Base-by-base conservation (phyloP, 1,140 invertebrate species). In the Arctopsyche grandis region DNA sequence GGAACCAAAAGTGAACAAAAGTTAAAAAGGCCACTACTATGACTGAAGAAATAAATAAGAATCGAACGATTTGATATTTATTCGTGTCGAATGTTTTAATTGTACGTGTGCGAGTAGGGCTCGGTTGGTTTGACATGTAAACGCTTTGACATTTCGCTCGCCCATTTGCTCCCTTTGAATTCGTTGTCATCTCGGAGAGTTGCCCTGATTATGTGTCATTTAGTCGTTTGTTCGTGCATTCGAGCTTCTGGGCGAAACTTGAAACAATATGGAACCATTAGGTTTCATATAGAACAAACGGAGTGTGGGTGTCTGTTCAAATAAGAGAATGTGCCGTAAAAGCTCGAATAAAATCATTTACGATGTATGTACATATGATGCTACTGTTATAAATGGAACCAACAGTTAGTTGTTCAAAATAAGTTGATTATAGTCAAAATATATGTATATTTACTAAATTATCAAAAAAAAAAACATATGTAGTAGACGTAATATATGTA, bases 131-230 rank as follows among this genome's bases (percentile, higher is more conserved):
- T 1, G 19, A 38, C 7, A 16, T 21, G 56, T 60, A 60, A 19
- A 60, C 56, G 56, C 56, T 60, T 60, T 60, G 56, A 60, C 56
- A 60, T 60, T 60, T 60, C 16, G 21, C n/a, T 21, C 56, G 56
- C 56, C 9, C n/a, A 9, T 60, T 60, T 60, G 56, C n/a, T 19
- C 63, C 21, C 63, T 29, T 26, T 66, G 22, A 66, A 24, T 12
- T 66, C 63, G 63, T 66, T 12, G 63, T 26, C 56, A 19, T 60
- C 24, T 26, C 12, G 21, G 9, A 26, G 63, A 66, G 63, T 26
- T 29, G 63, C 24, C 63, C 24, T 29, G 63, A 66, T 66, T 66
- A 66, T 66, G 63, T 66, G 63, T 66, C 24, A 66, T 66, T 66
- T 24, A 10, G 63, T 66, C 63, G 63, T 66, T 66, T 66, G 63